Percentiles rank a stretch among this genome's conserved stretches.
Conservation (phyloP, 92 coral and sea anemone genomes). For the Palythoa grandis region DNA sequence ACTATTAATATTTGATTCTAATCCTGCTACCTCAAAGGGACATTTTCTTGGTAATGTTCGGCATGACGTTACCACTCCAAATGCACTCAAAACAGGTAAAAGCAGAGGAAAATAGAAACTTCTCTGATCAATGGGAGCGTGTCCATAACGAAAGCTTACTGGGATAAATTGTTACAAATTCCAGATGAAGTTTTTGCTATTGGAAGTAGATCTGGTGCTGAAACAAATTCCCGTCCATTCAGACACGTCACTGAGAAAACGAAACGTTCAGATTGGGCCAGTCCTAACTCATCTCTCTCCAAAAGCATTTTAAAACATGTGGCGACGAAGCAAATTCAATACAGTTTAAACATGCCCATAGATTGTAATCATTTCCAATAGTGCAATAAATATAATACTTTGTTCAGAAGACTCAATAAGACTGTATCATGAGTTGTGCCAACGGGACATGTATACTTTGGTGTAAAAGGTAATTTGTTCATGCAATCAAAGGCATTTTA, state of each 20-base stretch:
- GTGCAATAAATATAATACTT: conserved; percentile 33
- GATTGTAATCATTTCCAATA: conserved; percentile 8
- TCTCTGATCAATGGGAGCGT: neutral
- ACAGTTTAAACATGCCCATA: conserved; percentile 3
- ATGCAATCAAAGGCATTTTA: neutral
- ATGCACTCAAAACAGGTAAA: conserved; percentile 20
- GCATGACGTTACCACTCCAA: conserved; percentile 29
- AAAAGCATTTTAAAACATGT: conserved; percentile 11
- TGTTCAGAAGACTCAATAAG: conserved; percentile 48
- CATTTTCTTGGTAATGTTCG: conserved; percentile 28
- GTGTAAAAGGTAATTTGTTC: conserved; percentile 47
- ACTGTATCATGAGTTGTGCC: conserved; percentile 40
- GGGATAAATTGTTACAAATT: conserved; percentile 13
- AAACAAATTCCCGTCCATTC: conserved; percentile 7
- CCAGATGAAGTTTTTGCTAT: conserved; percentile 20
- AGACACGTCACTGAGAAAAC: conserved; percentile 3
- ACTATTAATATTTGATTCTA: conserved; percentile 9
- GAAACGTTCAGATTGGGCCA: neutral
- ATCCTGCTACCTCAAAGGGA: neutral
- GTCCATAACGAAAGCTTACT: conserved; percentile 24
- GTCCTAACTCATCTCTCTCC: neutral
- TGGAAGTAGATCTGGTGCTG: conserved; percentile 42
- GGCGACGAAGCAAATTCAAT: conserved; percentile 17
- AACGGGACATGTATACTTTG: conserved; percentile 39
- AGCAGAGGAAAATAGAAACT: neutral